phyloP scores from a whole-genome alignment of 2,797 vertebrate species.

The Molossus molossus region DNA sequence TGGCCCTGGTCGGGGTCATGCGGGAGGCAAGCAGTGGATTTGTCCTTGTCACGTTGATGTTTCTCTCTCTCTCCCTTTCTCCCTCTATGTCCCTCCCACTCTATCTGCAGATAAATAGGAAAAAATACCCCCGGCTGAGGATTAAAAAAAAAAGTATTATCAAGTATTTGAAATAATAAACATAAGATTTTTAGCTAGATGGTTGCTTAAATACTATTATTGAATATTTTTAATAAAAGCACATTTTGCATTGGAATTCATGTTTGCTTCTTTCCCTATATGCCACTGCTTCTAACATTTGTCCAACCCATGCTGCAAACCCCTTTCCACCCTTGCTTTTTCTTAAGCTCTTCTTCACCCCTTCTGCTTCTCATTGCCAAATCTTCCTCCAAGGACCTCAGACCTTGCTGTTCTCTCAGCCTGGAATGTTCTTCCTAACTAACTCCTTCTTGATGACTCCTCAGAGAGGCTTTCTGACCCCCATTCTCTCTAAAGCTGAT shows the following conservation, averaged over 20 bases:
- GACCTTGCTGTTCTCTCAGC: not conserved
- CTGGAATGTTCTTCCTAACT: conserved; percentile 31
- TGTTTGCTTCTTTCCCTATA: conserved; percentile 35
- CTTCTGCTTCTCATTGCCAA: not conserved
- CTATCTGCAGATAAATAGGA: no score
- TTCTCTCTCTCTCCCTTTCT: no score
- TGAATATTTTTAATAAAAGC: conserved; percentile 15
- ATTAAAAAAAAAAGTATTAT: not conserved
- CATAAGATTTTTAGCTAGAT: conserved; percentile 24
- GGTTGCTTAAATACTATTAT: conserved; percentile 41
- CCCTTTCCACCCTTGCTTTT: not conserved
- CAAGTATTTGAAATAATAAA: conserved; percentile 43
- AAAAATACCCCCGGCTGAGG: no score
- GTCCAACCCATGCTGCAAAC: not conserved
- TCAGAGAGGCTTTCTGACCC: not conserved
- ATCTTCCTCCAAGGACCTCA: not conserved
- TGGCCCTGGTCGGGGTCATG: no score
- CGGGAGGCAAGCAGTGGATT: no score
- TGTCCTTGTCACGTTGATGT: no score
- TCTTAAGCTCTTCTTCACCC: conserved; percentile 14
- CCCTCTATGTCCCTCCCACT: no score
- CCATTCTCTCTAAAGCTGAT: conserved; percentile 1
- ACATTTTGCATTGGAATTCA: conserved; percentile 54
- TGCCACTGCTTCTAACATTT: not conserved
- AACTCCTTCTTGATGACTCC: not conserved